phyloP scores from a whole-genome alignment of 2,797 vertebrate species.

The Neomorphus geoffroyi region DNA sequence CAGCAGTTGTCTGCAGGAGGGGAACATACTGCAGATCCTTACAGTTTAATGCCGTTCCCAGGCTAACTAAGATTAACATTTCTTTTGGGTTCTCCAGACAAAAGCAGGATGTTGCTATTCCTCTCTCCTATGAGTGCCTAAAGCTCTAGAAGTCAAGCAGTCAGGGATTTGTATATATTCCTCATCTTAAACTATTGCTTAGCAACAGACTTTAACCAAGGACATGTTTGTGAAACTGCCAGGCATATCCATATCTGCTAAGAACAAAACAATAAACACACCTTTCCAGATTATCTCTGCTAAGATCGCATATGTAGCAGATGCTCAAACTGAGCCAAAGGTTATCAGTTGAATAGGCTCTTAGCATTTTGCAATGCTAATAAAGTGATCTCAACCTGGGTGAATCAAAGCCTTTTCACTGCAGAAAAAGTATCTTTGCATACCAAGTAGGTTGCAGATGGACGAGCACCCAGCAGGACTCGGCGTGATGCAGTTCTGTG shows the following conservation, averaged over 20 bases:
- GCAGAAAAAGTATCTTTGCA: constrained; percentile 21
- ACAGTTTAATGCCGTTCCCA: background rate
- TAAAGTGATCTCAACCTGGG: background rate
- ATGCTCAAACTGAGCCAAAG: background rate
- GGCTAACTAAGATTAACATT: background rate
- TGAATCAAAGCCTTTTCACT: constrained; percentile 27
- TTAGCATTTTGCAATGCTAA: background rate
- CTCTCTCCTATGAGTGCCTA: background rate
- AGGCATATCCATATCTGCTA: background rate
- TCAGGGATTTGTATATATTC: background rate
- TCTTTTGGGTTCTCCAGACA: background rate
- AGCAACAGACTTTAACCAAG: constrained; percentile 58
- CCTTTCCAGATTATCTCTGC: constrained; percentile 10
- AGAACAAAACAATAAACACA: constrained; percentile 39
- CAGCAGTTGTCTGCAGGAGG: background rate
- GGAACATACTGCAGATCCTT: background rate
- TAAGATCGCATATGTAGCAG: background rate
- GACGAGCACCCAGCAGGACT: background rate
- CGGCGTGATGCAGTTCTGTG: background rate
- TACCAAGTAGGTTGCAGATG: background rate
- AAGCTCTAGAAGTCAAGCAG: background rate
- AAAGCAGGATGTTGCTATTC: background rate
- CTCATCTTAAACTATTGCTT: constrained; percentile 42
- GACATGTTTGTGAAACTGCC: constrained; percentile 30
- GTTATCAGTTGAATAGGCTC: background rate